A percentile compares a stretch with the other conserved stretches of the same genome.
These are phyloP conservation scores for Neomorphus geoffroyi DNA, from an alignment of 2,797 vertebrate species.

Conservation along the genomic window DNA sequence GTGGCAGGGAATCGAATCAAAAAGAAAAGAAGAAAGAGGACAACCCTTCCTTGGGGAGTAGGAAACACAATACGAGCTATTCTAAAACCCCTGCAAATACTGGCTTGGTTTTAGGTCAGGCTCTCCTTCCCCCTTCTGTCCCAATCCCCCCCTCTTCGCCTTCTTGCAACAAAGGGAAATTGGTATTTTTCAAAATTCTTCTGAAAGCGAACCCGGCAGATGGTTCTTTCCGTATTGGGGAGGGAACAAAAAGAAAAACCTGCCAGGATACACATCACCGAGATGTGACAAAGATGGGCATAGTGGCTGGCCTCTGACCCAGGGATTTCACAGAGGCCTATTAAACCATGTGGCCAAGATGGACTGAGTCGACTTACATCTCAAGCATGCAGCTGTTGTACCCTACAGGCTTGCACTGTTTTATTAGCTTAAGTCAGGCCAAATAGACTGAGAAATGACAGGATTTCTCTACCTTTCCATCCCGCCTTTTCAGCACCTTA, in stretches of 20 bases:
- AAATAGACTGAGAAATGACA: not conserved
- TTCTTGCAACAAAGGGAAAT: constrained; percentile 78
- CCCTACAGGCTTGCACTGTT: not conserved
- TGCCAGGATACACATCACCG: constrained; percentile 75
- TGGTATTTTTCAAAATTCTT: constrained; percentile 76
- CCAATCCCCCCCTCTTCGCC: not conserved
- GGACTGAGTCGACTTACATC: constrained; percentile 29
- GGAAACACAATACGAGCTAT: constrained; percentile 77
- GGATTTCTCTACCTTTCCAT: not conserved
- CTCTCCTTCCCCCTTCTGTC: constrained; percentile 44
- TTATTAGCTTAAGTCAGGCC: not conserved
- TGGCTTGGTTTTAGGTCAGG: constrained; percentile 74
- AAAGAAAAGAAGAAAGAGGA: constrained; percentile 78
- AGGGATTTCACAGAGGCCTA: constrained; percentile 72
- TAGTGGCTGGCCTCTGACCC: constrained; percentile 74
- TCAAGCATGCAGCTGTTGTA: constrained; percentile 69
- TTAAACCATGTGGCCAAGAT: constrained; percentile 71
- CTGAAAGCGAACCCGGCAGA: constrained; percentile 80
- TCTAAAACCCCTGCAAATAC: constrained; percentile 74
- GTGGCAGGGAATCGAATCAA: constrained; percentile 81
- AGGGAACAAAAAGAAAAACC: constrained; percentile 70
- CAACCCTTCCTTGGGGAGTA: constrained; percentile 77
- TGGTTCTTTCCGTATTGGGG: constrained; percentile 71
- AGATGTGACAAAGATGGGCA: constrained; percentile 76
- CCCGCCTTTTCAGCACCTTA: not conserved